Percentiles rank a stretch among this genome's conserved stretches.
Conservation (phyloP, 2,888 invertebrate genomes). For the Nomada hirtipes region DNA sequence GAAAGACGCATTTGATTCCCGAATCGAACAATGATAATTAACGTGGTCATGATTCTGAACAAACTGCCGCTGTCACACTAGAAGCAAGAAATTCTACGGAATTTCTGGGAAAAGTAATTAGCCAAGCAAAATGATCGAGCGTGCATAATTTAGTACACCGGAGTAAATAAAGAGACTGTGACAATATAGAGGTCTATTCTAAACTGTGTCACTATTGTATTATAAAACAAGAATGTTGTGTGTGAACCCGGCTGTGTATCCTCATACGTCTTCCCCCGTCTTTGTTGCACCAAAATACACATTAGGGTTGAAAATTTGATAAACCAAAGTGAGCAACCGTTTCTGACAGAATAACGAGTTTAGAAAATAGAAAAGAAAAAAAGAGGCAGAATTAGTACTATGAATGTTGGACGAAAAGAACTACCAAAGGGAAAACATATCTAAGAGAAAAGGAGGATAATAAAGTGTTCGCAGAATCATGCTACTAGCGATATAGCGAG, state of each 20-base stretch:
- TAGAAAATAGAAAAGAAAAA: not conserved
- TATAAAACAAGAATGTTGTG: conserved; percentile 45
- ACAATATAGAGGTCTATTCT: conserved; percentile 49
- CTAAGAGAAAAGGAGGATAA: conserved; percentile 21
- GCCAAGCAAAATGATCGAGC: conserved; percentile 10
- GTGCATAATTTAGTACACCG: conserved; percentile 11
- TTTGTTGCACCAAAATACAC: conserved; percentile 61
- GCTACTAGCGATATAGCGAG: conserved; percentile 26
- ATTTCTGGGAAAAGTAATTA: not conserved
- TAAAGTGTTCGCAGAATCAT: conserved; percentile 20
- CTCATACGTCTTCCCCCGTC: conserved; percentile 53
- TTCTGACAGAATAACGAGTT: conserved; percentile 7
- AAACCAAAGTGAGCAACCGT: conserved; percentile 29
- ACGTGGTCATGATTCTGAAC: not conserved
- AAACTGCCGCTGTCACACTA: not conserved
- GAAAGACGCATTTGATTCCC: not conserved
- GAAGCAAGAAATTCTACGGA: conserved; percentile 1
- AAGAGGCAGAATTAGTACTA: not conserved
- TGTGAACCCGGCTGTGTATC: conserved; percentile 67
- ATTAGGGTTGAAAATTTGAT: conserved; percentile 33
- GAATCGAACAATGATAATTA: not conserved
- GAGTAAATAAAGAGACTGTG: conserved; percentile 25
- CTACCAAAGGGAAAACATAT: conserved; percentile 48
- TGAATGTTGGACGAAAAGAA: conserved; percentile 9
- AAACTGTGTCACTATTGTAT: conserved; percentile 45